Conservation (phyloP, 2,797 vertebrate genomes). For the Enteromius radiatus region DNA sequence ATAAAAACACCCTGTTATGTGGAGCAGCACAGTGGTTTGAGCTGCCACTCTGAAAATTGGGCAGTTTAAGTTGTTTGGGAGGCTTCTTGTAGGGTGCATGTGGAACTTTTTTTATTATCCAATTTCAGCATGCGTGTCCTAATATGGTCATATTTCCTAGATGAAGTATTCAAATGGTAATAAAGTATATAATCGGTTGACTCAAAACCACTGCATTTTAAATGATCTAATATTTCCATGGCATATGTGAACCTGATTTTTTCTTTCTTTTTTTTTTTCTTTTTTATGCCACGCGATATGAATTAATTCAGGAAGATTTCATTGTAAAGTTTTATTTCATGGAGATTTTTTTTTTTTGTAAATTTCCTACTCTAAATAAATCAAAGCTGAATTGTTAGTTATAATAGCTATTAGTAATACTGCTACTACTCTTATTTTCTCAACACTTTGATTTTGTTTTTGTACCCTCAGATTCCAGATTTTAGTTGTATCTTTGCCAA, state of each 20-base stretch:
- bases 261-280: too few relatives aligned
- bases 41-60: neutral
- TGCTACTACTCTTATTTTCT: neutral
- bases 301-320: neutral
- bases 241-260: too few relatives aligned
- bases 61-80: neutral
- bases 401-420: too few relatives aligned
- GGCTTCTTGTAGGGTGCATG: neutral
- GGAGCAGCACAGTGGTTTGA: neutral
- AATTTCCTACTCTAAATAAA: neutral
- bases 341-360: too few relatives aligned
- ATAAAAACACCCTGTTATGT: conserved; percentile 26
- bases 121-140: neutral
- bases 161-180: neutral
- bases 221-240: neutral
- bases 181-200: neutral
- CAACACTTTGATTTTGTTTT: neutral
- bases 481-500: too few relatives aligned
- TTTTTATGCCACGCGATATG: neutral
- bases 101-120: neutral
- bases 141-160: neutral
- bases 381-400: too few relatives aligned
- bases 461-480: too few relatives aligned
- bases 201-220: neutral
- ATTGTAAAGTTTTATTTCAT: neutral